Evolutionary conservation across 1,140 invertebrate species (phyloP).

Genomic region (Apis laboriosa): DNA sequence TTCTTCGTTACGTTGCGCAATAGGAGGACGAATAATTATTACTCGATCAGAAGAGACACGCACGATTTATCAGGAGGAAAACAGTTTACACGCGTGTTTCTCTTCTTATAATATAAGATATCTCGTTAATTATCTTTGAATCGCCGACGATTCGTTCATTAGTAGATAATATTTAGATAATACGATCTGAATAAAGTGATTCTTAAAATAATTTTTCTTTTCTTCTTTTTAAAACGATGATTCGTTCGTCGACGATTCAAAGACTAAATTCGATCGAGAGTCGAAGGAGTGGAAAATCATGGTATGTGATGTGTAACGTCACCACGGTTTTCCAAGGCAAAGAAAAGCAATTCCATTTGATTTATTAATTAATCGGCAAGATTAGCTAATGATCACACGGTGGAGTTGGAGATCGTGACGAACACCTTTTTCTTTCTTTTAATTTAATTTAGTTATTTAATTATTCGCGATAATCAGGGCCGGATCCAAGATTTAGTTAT

Average conservation of each 20-base stretch:
- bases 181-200: no score
- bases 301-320: background rate
- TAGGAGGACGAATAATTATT: background rate
- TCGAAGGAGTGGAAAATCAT: background rate
- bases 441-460: no score
- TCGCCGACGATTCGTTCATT: no score
- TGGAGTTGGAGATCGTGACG: background rate
- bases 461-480: background rate
- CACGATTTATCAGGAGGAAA: background rate
- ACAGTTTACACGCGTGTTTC: background rate
- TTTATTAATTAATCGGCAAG: background rate
- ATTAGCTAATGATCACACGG: background rate
- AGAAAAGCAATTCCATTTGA: background rate
- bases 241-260: background rate
- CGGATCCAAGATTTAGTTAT: constrained; percentile 2
- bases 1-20: background rate
- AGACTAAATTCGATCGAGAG: background rate
- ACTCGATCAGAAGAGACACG: background rate
- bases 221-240: no score
- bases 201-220: no score
- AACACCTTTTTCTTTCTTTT: no score
- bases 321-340: background rate
- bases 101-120: no score
- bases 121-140: background rate
- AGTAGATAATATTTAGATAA: no score